phyloP scores from a whole-genome alignment of 1,140 invertebrate species.

The Drosophila auraria region DNA sequence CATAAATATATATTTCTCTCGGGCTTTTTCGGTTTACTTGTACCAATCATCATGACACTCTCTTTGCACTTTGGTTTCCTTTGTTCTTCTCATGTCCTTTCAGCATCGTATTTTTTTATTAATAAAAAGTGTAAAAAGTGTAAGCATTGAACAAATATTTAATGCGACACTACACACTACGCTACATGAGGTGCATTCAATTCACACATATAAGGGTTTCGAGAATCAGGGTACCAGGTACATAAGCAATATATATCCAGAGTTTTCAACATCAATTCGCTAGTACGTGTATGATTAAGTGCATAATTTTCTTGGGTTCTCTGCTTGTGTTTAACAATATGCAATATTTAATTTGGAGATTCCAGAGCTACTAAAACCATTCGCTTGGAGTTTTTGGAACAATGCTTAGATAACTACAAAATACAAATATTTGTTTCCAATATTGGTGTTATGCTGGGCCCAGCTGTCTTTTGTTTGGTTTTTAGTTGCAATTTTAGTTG shows the following conservation, averaged over 20 bases:
- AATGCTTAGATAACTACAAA: constrained; percentile 62
- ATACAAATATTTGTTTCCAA: constrained; percentile 42
- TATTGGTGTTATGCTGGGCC: constrained; percentile 29
- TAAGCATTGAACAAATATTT: constrained; percentile 27
- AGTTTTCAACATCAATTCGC: constrained; percentile 60
- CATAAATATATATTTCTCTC: constrained; percentile 19
- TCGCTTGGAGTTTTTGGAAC: constrained; percentile 12
- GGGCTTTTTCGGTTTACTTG: background rate
- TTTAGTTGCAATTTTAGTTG: constrained; percentile 1
- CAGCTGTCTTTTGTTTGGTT: constrained; percentile 24
- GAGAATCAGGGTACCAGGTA: constrained; percentile 65
- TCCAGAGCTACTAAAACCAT: constrained; percentile 20
- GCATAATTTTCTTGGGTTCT: constrained; percentile 30
- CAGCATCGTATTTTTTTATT: background rate
- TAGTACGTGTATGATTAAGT: constrained; percentile 53
- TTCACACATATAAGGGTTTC: constrained; percentile 30
- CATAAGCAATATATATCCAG: constrained; percentile 54
- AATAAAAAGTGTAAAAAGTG: background rate
- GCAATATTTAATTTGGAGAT: constrained; percentile 20
- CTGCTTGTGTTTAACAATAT: constrained; percentile 51
- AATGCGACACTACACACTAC: constrained; percentile 41
- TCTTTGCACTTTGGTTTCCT: constrained; percentile 14
- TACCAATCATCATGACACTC: constrained; percentile 4
- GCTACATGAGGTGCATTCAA: constrained; percentile 43
- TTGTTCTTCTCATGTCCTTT: background rate